These are phyloP conservation scores for Oreochromis aureus DNA, from an alignment of 2,113 vertebrate species.

Conservation along the genomic window DNA sequence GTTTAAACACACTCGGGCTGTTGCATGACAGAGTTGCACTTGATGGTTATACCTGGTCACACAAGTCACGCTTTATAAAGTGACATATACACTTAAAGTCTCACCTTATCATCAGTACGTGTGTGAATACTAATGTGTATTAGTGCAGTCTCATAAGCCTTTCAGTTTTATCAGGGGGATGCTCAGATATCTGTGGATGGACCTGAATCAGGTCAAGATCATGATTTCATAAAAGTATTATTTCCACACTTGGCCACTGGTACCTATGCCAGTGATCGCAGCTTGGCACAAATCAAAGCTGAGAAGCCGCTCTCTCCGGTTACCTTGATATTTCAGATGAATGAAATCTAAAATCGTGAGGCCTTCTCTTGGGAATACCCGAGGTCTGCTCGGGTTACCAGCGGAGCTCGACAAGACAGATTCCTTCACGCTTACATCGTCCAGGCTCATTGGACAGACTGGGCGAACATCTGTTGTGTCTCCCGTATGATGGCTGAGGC, in stretches of 20 bases:
- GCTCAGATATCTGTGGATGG: background rate
- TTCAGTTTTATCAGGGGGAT: background rate
- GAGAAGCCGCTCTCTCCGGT: background rate
- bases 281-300: background rate
- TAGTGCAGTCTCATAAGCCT: background rate
- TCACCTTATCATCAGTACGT: background rate
- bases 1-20: background rate
- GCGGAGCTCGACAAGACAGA: background rate
- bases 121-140: background rate
- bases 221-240: background rate
- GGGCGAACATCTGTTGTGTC: constrained; percentile 10
- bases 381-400: constrained; percentile 27
- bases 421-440: constrained; percentile 22
- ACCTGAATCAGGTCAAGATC: background rate
- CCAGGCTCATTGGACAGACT: background rate
- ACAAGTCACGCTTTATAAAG: background rate
- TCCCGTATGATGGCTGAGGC: background rate
- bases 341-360: constrained; percentile 2
- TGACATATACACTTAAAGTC: background rate
- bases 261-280: background rate
- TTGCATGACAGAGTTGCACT: background rate
- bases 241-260: background rate
- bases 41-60: background rate
- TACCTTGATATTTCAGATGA: constrained; percentile 40
- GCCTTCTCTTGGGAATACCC: background rate